A percentile compares a stretch with the other conserved stretches of the same genome.
Evolutionary conservation across 2,113 vertebrate genomes (phyloP).

Genomic region (Tenrec ecaudatus): DNA sequence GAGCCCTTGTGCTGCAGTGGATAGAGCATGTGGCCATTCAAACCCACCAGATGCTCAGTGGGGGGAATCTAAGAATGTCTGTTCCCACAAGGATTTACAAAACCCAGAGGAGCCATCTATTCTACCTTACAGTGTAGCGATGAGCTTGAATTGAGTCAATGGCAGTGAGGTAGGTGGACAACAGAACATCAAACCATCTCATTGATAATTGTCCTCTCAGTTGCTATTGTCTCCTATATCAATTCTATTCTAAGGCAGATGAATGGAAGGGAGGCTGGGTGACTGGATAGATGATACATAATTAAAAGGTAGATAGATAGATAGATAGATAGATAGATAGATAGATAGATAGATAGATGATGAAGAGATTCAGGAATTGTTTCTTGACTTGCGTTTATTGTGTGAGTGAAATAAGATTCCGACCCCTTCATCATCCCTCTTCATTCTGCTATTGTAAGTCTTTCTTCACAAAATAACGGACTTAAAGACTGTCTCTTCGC

Average conservation of each 20-base stretch:
- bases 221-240: neutral
- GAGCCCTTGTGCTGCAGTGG: too few relatives aligned
- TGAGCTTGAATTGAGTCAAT: too few relatives aligned
- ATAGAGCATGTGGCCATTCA: too few relatives aligned
- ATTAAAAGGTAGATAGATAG: neutral
- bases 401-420: neutral
- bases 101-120: too few relatives aligned
- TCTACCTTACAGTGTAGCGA: too few relatives aligned
- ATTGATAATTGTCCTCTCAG: too few relatives aligned
- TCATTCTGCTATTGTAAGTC: neutral
- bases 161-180: too few relatives aligned
- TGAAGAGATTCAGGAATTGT: neutral
- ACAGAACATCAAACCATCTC: too few relatives aligned
- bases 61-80: too few relatives aligned
- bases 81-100: too few relatives aligned
- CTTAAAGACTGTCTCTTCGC: neutral
- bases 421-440: neutral
- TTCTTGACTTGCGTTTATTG: constrained; percentile 1
- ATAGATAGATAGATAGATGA: neutral
- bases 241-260: neutral
- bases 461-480: constrained; percentile 32
- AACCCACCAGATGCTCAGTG: too few relatives aligned
- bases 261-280: neutral
- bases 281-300: neutral
- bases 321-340: neutral